Percentiles rank a stretch among this genome's conserved stretches.
These are phyloP conservation scores for Axis porcinus DNA, from an alignment of 2,113 vertebrate genomes.

Conservation along the genomic window DNA sequence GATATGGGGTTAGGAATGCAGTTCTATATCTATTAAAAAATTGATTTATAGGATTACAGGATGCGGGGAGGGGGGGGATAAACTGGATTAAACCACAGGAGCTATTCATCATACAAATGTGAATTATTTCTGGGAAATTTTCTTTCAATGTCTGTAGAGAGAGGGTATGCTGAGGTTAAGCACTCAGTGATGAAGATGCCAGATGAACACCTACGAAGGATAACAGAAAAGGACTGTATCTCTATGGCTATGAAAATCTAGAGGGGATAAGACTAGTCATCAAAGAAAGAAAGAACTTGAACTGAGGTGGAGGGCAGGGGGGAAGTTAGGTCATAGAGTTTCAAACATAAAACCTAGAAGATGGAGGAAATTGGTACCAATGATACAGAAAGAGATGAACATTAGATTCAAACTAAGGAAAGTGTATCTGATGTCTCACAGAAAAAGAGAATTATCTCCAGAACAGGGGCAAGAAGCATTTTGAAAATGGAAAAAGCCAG, in stretches of 20 bases:
- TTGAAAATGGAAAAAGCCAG: background rate
- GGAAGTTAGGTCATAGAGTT: background rate
- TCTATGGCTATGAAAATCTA: background rate
- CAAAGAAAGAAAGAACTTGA: slow-evolving; percentile 13
- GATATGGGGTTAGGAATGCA: background rate
- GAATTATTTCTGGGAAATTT: background rate
- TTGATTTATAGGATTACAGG: background rate
- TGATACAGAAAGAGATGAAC: background rate
- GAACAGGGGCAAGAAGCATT: background rate
- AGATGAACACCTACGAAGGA: background rate
- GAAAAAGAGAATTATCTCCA: background rate
- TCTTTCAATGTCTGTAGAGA: background rate
- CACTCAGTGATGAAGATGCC: background rate
- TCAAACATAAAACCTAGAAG: background rate
- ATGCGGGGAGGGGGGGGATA: fast-evolving
- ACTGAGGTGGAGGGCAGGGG: background rate
- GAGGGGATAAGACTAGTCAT: background rate
- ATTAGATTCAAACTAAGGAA: background rate
- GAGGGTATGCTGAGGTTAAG: background rate
- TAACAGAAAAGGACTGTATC: background rate
- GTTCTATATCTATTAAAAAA: background rate
- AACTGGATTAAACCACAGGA: background rate
- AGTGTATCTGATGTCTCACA: background rate
- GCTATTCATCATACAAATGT: background rate
- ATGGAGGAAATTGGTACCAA: background rate